Percentiles rank a stretch among this genome's conserved stretches.
Evolutionary conservation across 2,113 vertebrate species (phyloP).

Genomic region (Clarias gariepinus): DNA sequence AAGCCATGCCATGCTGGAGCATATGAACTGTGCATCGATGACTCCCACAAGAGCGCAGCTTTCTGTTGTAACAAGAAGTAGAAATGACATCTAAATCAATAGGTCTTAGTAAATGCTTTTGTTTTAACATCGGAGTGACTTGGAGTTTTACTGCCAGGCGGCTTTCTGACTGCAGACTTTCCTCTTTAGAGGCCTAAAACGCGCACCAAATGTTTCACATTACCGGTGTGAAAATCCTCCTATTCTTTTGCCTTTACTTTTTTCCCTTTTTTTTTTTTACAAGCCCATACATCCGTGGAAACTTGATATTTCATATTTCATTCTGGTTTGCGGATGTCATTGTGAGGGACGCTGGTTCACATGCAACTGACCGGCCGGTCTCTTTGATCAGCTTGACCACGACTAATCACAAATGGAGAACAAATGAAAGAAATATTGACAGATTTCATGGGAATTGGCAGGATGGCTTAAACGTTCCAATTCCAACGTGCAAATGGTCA

Average conservation of each 20-base stretch:
- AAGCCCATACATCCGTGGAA: constrained; percentile 96
- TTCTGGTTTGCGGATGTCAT: constrained; percentile 99
- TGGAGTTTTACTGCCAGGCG: constrained; percentile 85
- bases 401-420: constrained; percentile 98
- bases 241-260: constrained; percentile 92
- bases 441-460: constrained; percentile 99
- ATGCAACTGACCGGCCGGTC: constrained; percentile 85
- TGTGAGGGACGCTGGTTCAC: constrained; percentile 95
- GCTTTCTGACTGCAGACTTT: constrained; percentile 79
- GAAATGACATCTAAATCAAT: constrained; percentile 82
- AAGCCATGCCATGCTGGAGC: constrained; percentile 56
- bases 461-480: constrained; percentile 79
- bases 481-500: constrained; percentile 82
- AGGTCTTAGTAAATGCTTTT: constrained; percentile 72
- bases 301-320: constrained; percentile 99
- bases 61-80: constrained; percentile 52
- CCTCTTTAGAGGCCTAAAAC: constrained; percentile 85
- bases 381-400: constrained; percentile 97
- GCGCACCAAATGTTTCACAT: constrained; percentile 99
- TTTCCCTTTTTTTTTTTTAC: constrained; percentile 89
- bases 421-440: constrained; percentile 99
- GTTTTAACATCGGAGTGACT: constrained; percentile 74
- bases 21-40: constrained; percentile 53
- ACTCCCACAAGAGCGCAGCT: constrained; percentile 47
- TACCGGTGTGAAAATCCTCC: constrained; percentile 99